Base-by-base conservation (phyloP, 2,888 invertebrate species). In the Cephus nigrinus region DNA sequence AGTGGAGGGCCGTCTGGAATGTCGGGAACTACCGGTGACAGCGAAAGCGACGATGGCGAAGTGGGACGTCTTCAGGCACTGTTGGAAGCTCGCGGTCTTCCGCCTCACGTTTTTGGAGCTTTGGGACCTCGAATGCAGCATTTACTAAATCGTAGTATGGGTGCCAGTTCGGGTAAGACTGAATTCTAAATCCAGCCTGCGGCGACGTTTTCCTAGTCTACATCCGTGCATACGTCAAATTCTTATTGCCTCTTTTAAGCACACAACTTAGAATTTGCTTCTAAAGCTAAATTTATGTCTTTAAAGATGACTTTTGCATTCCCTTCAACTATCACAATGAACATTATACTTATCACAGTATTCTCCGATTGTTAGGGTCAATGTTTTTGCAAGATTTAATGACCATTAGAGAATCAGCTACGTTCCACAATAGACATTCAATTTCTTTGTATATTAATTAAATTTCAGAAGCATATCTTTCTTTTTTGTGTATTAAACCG, bases 61-160 rank as follows among this genome's bases (percentile, higher is more conserved):
- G 98, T 99, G 90, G 98, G 98, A 69, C 95, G 98, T 75, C 93
- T 99, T 79, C 98, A 99, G 92, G 98, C 98, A 34, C 92, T 99
- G 86, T 93, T 99, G 76, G 99, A 99, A 92, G 97, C 98, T 23
- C 94, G 98, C 84, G 99, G 99, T 35, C 92, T 99, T 84, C 98
- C 99, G n/a, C 98, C 98, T 23, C 98, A 99, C 91, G 93, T 99
- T 81, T 97, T 99, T 87, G 98, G 98, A 68, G 98, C 98, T 1
- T 93, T 99, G 77, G 99, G 98, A 0, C 98, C 99, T 74, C 94
- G 99, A 76, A 98, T 99, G 98, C 98, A 99, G 90, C 98, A 98
- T 90, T 93, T 99, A 79, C 93, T 99, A 81, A 98, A 99, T 90
- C 94, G 98, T 84, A 98, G 97, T 83, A 98, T 98, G 94, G 98